Evolutionary conservation across 2,113 vertebrate species (phyloP), one percentile per base, ranked within the genome.

Genomic region (Seriola quinqueradiata): DNA sequence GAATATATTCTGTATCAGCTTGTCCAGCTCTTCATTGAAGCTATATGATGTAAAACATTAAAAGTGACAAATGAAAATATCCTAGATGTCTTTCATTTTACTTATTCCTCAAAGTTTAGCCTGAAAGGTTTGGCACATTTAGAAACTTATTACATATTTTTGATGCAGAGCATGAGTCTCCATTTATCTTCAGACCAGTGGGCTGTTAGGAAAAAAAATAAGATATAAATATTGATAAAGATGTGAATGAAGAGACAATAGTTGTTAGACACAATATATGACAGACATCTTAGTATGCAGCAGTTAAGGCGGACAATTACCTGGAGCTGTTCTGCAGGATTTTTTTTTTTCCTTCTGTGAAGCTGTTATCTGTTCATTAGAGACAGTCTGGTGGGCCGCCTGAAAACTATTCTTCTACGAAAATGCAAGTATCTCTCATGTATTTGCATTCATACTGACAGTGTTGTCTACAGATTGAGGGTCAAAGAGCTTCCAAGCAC

Each of bases 401-500:
- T 32, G 23, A 81, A 46, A 59, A 54, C 46, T 48, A 61, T 28
- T 75, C 6, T 42, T 70, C 19, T 48, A 38, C 68, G 7, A 84
- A 84, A 72, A 75, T 75, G 13, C 25, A 38, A 52, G 34, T 28
- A 23, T 66, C 57, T 70, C 36, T 13, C 67, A 0, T 44, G 42
- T 54, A 89, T 87, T 79, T 66, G 57, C 54, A 81, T 84, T 74
- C 72, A 75, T 11, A 76, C 38, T 16, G 67, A 57, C 67, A 61
- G 17, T 36, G 17, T 7, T 68, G 40, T 70, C 25, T 61, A 63
- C 55, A 59, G 40, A 60, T 40, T 25, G 14, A 74, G 50, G 23
- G 58, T 79, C 64, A 63, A 70, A 73, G 36, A 74, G 52, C 54
- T 66, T 70, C 60, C 2, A 25, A n/a, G 63, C 48, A 69, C 52